A percentile compares a stretch with the other conserved stretches of the same genome.
Evolutionary conservation across 2,113 vertebrate species (phyloP).

Genomic region (Chinchilla lanigera): DNA sequence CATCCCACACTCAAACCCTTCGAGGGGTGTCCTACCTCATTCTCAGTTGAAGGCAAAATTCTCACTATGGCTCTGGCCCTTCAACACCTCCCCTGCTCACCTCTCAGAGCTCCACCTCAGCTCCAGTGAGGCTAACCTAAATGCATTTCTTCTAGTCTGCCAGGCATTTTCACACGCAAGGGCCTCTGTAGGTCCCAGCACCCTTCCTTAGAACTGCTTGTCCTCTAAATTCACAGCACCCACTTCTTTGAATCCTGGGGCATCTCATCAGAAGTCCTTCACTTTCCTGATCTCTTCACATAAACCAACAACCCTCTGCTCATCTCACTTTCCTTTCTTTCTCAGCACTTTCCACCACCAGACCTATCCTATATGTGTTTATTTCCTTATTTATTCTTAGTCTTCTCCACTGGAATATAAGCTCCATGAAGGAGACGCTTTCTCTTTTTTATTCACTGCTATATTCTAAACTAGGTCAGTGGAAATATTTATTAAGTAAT

Average conservation of each 20-base stretch:
- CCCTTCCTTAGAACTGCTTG: background rate
- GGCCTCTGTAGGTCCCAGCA: background rate
- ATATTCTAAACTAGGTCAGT: background rate
- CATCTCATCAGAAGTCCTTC: background rate
- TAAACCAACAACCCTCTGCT: background rate
- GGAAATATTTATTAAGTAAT: slow-evolving; percentile 43
- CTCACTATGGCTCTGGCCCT: background rate
- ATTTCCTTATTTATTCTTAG: background rate
- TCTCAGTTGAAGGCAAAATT: slow-evolving; percentile 8
- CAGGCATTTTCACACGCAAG: background rate
- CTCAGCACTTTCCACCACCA: background rate
- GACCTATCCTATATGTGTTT: background rate
- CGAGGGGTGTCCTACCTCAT: background rate
- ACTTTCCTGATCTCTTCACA: background rate
- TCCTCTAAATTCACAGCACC: background rate
- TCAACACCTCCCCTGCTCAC: background rate
- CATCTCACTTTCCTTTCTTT: background rate
- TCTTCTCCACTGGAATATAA: background rate
- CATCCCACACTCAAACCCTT: background rate
- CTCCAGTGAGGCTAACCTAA: background rate
- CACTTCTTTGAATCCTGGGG: background rate
- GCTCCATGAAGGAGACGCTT: background rate
- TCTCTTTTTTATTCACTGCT: background rate
- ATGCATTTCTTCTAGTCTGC: background rate
- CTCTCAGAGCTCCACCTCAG: background rate